Base-by-base conservation (phyloP, 2,797 vertebrate genomes). In the Anolis apletophallus region DNA sequence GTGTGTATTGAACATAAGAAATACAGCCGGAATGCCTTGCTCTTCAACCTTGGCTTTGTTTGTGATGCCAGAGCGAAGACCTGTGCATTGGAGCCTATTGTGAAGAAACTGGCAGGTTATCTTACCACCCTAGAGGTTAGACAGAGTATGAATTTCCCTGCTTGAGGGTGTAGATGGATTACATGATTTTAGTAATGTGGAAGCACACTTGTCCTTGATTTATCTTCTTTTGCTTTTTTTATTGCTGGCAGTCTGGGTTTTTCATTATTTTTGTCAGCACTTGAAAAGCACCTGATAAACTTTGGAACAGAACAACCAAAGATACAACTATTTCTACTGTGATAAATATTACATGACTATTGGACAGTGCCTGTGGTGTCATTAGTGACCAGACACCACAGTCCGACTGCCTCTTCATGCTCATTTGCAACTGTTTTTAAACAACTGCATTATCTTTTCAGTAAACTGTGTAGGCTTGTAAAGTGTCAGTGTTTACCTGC, bases 1-100 rank as follows among this genome's bases (percentile, higher is more conserved):
- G 98, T 99, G 73, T 99, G 99, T 94, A 99, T 99, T 0, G 99
- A 99, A 89, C 98, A 99, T 94, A 99, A 99, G 93, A 99, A 99
- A 90, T 99, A 99, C 94, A 98, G 98, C 89, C 95, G 99, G 34
- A 99, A 99, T 0, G 99, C 99, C 12, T 96, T 99, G 88, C 98
- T 99, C 67, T 99, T 99, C 95, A 99, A 99, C 94, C 95, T 99
- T 52, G 99, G 98, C 77, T 97, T 99, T 0, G 99, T 99, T 86
- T 99, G 99, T 9, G 98, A 99, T 3, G 98, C 99, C 16, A 97
- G 97, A 89, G 97, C 97, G 85, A 99, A 99, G 94, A 99, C 99
- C 0, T 99, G 98, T 71, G 97, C 98, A 0, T 97, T 99, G 1
- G 99, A 99, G 92, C 99, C 99, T 50, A 98, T 99, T 3, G 98